Base-by-base conservation (phyloP, 1,140 invertebrate genomes). In the Drosophila kepulauana region DNA sequence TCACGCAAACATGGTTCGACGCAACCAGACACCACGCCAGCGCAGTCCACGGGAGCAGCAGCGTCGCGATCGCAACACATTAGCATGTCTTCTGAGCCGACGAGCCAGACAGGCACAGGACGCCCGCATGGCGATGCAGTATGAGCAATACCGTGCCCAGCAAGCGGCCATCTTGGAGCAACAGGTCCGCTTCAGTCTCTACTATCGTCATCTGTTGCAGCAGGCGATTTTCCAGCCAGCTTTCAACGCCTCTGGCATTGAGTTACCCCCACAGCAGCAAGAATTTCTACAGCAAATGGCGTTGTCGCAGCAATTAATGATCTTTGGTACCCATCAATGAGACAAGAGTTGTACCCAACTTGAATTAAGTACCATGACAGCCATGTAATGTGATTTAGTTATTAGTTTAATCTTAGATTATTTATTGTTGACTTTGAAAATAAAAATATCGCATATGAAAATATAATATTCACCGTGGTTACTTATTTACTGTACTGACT, bases 1-100 rank as follows among this genome's bases (percentile, higher is more conserved):
- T 28, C 82, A 87, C 41, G 82, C 82, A 64, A 87, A 87, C 35
- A 88, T 87, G 82, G 79, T 88, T 41, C 84, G 84, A 1, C 80
- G 49, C 7, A 46, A 4, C 25, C 77, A 69, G 28, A 33, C 41
- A 0, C 15, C 45, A 10, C 67, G 74, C 1, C 85, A 78, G 52
- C 78, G 85, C 3, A 81, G 78, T 41, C 74, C 78, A 52, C 80
- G 84, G 63, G 84, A 85, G 57, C 80, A 88, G 10, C 61, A 78
- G 64, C 84, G 84, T 30, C 77, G 80, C 2, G 84, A 88, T 78
- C 85, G 85, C 2, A 87, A 88, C 13, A 88, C 80, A 0, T 33
- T 84, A 49, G 73, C 84, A n/a, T 84, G 84, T 51, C 75, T 88
- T 0, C 64, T 88, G 35, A 80, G 59, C 38, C 67, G 84, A 1